Percentiles rank a stretch among this genome's conserved stretches.
Evolutionary conservation across 2,113 vertebrate species (phyloP).

Genomic region (Gymnogyps californianus): DNA sequence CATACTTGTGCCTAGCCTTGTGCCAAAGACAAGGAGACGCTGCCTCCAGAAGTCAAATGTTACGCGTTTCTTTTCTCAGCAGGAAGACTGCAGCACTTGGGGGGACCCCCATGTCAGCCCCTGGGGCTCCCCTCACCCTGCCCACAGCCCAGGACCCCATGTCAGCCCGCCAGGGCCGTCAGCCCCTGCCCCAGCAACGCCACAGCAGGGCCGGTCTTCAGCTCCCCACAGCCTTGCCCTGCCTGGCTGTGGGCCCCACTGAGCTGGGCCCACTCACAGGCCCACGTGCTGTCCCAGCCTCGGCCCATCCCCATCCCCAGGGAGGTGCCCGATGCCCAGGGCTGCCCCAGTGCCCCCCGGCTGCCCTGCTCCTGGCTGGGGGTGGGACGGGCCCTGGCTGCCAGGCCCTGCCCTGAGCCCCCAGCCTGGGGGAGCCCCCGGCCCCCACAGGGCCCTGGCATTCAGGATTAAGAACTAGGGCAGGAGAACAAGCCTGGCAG

Average conservation of each 20-base stretch:
- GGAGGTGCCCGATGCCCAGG: not conserved
- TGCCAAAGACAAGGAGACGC: not conserved
- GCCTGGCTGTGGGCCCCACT: rapidly evolving
- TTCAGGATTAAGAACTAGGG: not conserved
- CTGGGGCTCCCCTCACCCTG: not conserved
- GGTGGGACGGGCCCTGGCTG: not conserved
- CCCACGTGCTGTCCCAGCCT: too few species aligned
- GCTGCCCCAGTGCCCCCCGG: rapidly evolving
- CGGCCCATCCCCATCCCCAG: rapidly evolving
- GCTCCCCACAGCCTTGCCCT: not conserved
- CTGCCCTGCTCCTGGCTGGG: not conserved
- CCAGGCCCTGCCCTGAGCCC: not conserved
- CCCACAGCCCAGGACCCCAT: not conserved
- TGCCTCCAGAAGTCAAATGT: not conserved
- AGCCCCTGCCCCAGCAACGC: not conserved
- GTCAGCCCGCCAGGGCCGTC: rapidly evolving
- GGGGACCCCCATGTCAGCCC: not conserved
- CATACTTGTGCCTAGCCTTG: not conserved
- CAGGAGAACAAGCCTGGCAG: not conserved
- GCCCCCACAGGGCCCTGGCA: not conserved
- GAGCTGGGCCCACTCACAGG: not conserved
- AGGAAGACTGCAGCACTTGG: not conserved
- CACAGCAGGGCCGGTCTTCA: not conserved
- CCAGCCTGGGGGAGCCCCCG: not conserved
- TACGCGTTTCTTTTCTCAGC: not conserved